Percentiles rank a stretch among this genome's conserved stretches.
Conservation (phyloP, 1,140 invertebrate genomes). For the Choristoneura fumiferana region DNA sequence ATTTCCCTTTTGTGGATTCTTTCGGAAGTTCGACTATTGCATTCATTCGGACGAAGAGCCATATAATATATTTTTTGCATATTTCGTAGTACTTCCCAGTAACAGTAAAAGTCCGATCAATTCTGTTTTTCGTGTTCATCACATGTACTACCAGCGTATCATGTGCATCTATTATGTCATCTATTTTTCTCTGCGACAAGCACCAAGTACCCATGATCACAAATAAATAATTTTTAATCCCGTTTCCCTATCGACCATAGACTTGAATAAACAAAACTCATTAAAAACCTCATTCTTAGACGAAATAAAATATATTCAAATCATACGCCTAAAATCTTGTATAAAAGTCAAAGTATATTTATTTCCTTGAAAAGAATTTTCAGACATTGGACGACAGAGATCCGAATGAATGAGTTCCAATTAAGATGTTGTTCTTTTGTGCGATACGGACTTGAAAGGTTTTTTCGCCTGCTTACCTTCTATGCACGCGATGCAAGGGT, state of each 20-base stretch:
- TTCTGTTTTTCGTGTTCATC: not conserved
- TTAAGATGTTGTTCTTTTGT: not conserved
- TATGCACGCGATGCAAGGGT: conserved; percentile 17
- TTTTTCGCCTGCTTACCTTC: conserved; percentile 23
- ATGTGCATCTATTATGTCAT: not conserved
- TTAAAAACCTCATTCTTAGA: no score
- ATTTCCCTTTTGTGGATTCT: not conserved
- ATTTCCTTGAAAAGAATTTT: conserved; percentile 40
- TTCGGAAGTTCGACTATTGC: not conserved
- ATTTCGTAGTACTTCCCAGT: not conserved
- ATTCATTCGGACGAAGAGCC: not conserved
- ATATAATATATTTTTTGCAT: not conserved
- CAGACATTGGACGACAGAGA: conserved; percentile 55
- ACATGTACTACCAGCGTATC: not conserved
- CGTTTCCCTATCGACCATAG: no score
- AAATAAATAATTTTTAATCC: no score
- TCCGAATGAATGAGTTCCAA: conserved; percentile 52
- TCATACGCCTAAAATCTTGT: conserved; percentile 38
- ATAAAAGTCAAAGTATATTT: conserved; percentile 55
- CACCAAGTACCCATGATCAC: not conserved
- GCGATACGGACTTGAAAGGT: conserved; percentile 18
- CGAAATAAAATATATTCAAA: no score
- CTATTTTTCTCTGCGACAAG: not conserved
- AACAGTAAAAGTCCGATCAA: not conserved
- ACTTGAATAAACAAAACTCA: no score